Conservation (phyloP, 2,113 vertebrate species). For the Arizona elegans region DNA sequence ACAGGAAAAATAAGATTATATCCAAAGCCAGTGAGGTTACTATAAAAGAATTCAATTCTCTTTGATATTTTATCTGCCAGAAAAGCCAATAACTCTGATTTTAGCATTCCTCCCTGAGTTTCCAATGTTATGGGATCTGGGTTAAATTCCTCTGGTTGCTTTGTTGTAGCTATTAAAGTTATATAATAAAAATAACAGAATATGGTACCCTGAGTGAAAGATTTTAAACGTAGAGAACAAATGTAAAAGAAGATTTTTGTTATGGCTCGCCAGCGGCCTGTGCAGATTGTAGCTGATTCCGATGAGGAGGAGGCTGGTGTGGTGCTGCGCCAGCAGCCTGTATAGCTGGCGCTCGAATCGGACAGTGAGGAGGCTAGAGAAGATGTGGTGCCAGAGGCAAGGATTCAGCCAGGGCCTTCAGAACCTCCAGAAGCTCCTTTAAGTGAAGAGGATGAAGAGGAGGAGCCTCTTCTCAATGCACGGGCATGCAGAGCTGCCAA, state of each 20-base stretch:
- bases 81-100: conserved; percentile 37
- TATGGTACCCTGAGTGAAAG: neutral
- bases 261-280: no score
- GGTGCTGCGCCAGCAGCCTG: no score
- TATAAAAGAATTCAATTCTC: conserved; percentile 10
- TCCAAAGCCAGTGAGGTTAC: conserved; percentile 9
- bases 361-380: no score
- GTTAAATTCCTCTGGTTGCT: conserved; percentile 29
- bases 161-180: conserved; percentile 14
- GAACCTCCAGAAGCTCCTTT: no score
- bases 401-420: no score
- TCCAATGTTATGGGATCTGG: conserved; percentile 7
- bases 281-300: no score
- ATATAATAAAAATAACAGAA: conserved; percentile 18
- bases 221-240: conserved; percentile 2
- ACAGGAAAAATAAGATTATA: conserved; percentile 23
- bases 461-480: no score
- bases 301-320: no score
- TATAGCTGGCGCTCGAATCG: no score
- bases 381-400: no score
- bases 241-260: neutral
- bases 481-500: no score
- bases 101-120: conserved; percentile 31
- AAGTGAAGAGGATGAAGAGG: no score
- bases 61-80: conserved; percentile 30